These are phyloP conservation scores for Blomia tropicalis DNA, from an alignment of 2,888 invertebrate genomes.

Conservation along the genomic window DNA sequence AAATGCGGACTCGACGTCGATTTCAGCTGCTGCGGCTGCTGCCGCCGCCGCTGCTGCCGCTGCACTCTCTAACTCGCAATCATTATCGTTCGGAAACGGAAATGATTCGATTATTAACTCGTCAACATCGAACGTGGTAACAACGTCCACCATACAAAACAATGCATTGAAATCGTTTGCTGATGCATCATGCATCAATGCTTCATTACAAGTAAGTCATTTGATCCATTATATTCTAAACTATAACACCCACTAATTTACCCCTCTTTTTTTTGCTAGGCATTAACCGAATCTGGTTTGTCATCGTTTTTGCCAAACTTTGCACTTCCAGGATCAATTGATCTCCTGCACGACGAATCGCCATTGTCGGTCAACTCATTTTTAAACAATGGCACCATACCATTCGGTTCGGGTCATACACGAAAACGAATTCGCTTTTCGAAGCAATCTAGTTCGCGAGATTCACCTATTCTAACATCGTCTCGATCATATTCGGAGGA, in stretches of 20 bases:
- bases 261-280: constrained; percentile 2
- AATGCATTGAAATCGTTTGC: constrained; percentile 1
- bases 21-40: too few species aligned
- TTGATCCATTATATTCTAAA: background rate
- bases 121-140: background rate
- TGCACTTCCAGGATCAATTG: constrained; percentile 9
- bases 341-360: constrained; percentile 11
- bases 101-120: background rate
- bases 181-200: constrained; percentile 1
- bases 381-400: background rate
- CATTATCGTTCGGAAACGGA: constrained; percentile 14
- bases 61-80: constrained; percentile 3
- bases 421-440: background rate
- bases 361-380: background rate
- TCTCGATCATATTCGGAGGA: background rate
- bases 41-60: too few species aligned
- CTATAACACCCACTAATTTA: background rate
- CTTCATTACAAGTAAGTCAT: constrained; percentile 6
- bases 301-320: constrained; percentile 17
- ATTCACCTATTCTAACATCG: background rate
- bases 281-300: constrained; percentile 19
- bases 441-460: background rate
- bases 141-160: background rate
- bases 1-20: background rate
- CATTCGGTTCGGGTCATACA: background rate